Percentiles rank a stretch among this genome's conserved stretches.
These are phyloP conservation scores for Elegia similella DNA, from an alignment of 2,888 invertebrate genomes.

Conservation along the genomic window DNA sequence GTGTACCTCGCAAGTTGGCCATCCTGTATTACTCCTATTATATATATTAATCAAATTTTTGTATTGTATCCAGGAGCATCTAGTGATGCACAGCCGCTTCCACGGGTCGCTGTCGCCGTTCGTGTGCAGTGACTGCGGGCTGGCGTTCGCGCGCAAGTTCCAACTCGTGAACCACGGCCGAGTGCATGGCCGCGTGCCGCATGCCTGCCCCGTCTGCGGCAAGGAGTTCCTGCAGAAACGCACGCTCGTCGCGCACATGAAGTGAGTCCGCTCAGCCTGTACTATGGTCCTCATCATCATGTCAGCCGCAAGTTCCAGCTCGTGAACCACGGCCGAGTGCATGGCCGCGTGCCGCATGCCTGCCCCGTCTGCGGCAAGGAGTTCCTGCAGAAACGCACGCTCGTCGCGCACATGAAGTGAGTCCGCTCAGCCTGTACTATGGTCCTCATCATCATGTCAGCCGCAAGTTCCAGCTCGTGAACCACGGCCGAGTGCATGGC, in stretches of 20 bases:
- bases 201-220: constrained; percentile 90
- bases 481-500: constrained; percentile 84
- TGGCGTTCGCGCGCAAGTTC: constrained; percentile 92
- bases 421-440: too few relatives aligned
- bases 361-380: constrained; percentile 92
- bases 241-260: constrained; percentile 90
- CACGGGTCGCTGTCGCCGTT: constrained; percentile 98
- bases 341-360: constrained; percentile 47
- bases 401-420: constrained; percentile 90
- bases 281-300: too few relatives aligned
- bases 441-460: not conserved
- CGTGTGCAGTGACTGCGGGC: constrained; percentile 94
- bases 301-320: not conserved
- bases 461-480: not conserved
- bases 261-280: too few relatives aligned
- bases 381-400: constrained; percentile 91
- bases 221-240: constrained; percentile 93
- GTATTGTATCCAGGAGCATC: constrained; percentile 83
- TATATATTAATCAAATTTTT: too few relatives aligned
- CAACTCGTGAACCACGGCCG: constrained; percentile 92
- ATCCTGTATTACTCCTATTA: too few relatives aligned
- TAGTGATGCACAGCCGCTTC: constrained; percentile 93
- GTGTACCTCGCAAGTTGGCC: too few relatives aligned
- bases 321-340: constrained; percentile 84
- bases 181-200: constrained; percentile 90